Conservation (phyloP, 2,888 invertebrate species). For the Panopea generosa region DNA sequence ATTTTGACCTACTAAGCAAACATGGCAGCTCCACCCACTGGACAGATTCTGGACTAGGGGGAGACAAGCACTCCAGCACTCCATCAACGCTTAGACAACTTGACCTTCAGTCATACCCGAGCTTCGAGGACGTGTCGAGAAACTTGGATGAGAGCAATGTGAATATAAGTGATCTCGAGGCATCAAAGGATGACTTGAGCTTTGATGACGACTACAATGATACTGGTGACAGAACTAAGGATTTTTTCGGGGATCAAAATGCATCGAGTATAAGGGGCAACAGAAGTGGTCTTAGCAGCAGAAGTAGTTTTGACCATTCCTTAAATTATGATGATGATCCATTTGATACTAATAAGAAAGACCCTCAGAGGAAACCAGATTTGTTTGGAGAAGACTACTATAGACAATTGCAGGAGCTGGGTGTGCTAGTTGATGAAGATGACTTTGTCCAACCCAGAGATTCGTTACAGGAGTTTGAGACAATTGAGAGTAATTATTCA, state of each 20-base stretch:
- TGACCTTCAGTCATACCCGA: slow-evolving; percentile 72
- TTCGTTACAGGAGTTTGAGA: slow-evolving; percentile 80
- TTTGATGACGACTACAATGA: slow-evolving; percentile 63
- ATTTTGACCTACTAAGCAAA: slow-evolving; percentile 74
- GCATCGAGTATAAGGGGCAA: slow-evolving; percentile 37
- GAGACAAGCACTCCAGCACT: slow-evolving; percentile 75
- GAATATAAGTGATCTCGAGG: slow-evolving; percentile 82
- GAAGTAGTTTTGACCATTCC: slow-evolving; percentile 68
- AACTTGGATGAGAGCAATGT: slow-evolving; percentile 76
- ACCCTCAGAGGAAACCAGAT: slow-evolving; percentile 60
- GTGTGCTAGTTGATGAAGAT: slow-evolving; percentile 76
- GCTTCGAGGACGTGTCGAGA: slow-evolving; percentile 75
- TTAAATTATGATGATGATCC: slow-evolving; percentile 64
- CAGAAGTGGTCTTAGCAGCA: slow-evolving; percentile 63
- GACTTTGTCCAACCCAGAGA: slow-evolving; percentile 67
- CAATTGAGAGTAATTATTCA: slow-evolving; percentile 70
- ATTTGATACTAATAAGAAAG: slow-evolving; percentile 45
- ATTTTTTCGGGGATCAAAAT: slow-evolving; percentile 26
- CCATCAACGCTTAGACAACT: slow-evolving; percentile 75
- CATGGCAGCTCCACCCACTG: slow-evolving; percentile 74
- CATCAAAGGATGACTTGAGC: slow-evolving; percentile 79
- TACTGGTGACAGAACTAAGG: slow-evolving; percentile 34
- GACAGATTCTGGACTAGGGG: slow-evolving; percentile 81
- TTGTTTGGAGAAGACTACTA: slow-evolving; percentile 79
- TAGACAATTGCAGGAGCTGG: slow-evolving; percentile 76